phyloP scores from a whole-genome alignment of 2,113 vertebrate genomes.

The Notechis scutatus region DNA sequence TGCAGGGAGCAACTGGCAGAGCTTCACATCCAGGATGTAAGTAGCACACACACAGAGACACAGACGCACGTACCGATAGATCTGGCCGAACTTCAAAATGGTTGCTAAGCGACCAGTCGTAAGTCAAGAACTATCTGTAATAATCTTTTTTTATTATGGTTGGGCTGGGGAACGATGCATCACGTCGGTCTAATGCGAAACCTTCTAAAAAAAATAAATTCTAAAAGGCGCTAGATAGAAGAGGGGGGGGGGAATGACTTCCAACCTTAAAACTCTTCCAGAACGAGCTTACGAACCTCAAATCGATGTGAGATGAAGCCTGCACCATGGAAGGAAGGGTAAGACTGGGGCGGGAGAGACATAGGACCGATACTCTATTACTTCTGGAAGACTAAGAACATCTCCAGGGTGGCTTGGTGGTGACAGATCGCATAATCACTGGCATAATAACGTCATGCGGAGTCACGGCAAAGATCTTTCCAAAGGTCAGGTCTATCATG shows the following conservation, averaged over 20 bases:
- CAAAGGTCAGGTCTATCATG: background rate
- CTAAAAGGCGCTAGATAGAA: background rate
- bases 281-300: background rate
- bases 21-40: too few species aligned
- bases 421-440: background rate
- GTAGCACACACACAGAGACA: too few species aligned
- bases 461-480: background rate
- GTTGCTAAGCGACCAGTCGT: background rate
- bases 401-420: background rate
- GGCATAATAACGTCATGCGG: background rate
- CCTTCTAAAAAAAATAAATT: background rate
- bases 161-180: background rate
- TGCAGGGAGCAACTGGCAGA: too few species aligned
- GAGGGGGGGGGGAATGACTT: background rate
- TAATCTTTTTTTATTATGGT: background rate
- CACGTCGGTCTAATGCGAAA: background rate
- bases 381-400: background rate
- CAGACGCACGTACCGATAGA: too few species aligned
- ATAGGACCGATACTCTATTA: background rate
- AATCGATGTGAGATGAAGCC: background rate
- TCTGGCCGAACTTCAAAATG: background rate
- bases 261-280: too few species aligned
- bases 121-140: background rate
- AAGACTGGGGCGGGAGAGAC: background rate
- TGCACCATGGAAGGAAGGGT: rapidly evolving